Conservation (phyloP, 2,888 invertebrate species). For the Cephus sareptanus region DNA sequence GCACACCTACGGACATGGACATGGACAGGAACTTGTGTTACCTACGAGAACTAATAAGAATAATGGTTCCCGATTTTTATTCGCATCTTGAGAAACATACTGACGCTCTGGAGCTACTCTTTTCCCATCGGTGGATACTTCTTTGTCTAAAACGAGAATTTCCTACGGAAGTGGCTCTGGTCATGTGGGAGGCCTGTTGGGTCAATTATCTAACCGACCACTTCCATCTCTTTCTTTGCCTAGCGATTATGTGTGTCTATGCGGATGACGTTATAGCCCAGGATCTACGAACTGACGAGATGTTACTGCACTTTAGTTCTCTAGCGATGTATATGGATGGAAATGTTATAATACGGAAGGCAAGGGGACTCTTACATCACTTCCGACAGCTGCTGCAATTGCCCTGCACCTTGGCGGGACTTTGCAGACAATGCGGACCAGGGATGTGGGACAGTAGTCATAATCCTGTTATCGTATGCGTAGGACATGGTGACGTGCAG, state of each 20-base stretch:
- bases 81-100: slow-evolving; percentile 84
- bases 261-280: slow-evolving; percentile 94
- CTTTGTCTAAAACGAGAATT: slow-evolving; percentile 95
- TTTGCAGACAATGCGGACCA: slow-evolving; percentile 90
- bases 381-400: slow-evolving; percentile 88
- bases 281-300: slow-evolving; percentile 92
- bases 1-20: slow-evolving; percentile 92
- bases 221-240: slow-evolving; percentile 93
- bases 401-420: slow-evolving; percentile 88
- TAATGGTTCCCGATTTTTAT: slow-evolving; percentile 93
- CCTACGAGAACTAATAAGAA: slow-evolving; percentile 85
- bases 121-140: slow-evolving; percentile 95
- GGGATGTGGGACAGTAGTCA: slow-evolving; percentile 96
- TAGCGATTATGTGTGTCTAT: slow-evolving; percentile 93
- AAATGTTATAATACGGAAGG: slow-evolving; percentile 88
- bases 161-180: slow-evolving; percentile 85
- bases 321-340: slow-evolving; percentile 98
- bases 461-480: slow-evolving; percentile 87
- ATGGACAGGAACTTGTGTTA: slow-evolving; percentile 93
- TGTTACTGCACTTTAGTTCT: slow-evolving; percentile 94
- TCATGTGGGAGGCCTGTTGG: slow-evolving; percentile 99
- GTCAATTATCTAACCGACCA: slow-evolving; percentile 95
- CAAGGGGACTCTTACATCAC: slow-evolving; percentile 89
- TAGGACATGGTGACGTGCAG: slow-evolving; percentile 74
- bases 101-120: slow-evolving; percentile 90